Base-by-base conservation (phyloP, 23 tunicate genomes). In the Halocynthia roretzi region DNA sequence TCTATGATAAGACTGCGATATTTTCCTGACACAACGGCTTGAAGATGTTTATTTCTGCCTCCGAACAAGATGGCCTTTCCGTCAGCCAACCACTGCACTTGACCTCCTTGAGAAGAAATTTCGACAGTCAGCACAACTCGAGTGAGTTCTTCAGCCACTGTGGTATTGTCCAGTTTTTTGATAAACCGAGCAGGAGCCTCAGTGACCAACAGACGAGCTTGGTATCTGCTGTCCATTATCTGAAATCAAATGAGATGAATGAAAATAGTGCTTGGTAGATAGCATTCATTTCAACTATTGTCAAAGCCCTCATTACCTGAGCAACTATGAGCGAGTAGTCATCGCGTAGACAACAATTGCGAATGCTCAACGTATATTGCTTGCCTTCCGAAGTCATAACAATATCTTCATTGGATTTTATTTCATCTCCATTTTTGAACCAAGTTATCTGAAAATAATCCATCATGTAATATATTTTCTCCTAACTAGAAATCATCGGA, bases 241-340 rank as follows among this genome's bases (percentile, higher is more conserved):
- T 74, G 6, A 74, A 54, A 74, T 15, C 10, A 71, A 44, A 71
- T 11, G 44, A 4, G 4, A 31, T 31, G 44, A 31, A 31, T 31
- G 44, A 31, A 31, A 31, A 1, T 31, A 31, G 44, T 31, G 44
- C 44, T 31, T 31, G 44, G 44, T 31, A 31, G 44, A 31, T 31
- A 31, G 44, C 44, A 31, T 31, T 31, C 44, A 31, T 0, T 31
- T 31, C 44, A 31, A 31, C 1, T 31, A 31, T 31, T 31, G 44
- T 4, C 44, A 31, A 31, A 31, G 44, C 44, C 44, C 44, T 31
- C 44, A 31, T 31, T 54, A 74, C 78, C 78, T 74, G 78, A 17
- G 78, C 63, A 8, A 48, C 56, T 14, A 74, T 74, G 14, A 74
- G 22, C n/a, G 78, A 74, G 63, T 54, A 74, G 22, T 74, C 78